A percentile compares a stretch with the other conserved stretches of the same genome.
Evolutionary conservation across 2,113 vertebrate genomes (phyloP).

Genomic region (Mus pahari): DNA sequence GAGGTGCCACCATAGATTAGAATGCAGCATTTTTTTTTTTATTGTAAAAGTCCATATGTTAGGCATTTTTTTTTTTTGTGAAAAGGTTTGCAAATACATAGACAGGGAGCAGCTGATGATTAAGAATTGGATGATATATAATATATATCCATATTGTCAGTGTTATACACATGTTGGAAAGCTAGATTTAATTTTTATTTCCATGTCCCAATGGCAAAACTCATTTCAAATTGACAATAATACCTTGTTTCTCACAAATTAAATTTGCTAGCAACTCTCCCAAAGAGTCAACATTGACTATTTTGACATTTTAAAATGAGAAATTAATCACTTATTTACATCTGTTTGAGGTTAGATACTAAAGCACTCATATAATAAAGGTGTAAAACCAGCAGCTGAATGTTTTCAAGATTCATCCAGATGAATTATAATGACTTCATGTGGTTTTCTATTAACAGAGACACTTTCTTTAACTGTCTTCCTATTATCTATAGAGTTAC

Average conservation of each 20-base stretch:
- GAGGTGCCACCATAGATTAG: conserved; percentile 66
- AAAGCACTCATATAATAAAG: conserved; percentile 80
- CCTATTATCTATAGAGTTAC: conserved; percentile 72
- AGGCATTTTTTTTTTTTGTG: conserved; percentile 92
- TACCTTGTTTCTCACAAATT: conserved; percentile 68
- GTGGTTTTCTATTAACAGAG: conserved; percentile 78
- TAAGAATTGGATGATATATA: conserved; percentile 78
- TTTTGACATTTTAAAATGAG: conserved; percentile 85
- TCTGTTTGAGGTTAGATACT: conserved; percentile 89
- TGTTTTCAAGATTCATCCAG: conserved; percentile 83
- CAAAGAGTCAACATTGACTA: conserved; percentile 81
- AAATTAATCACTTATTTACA: conserved; percentile 90
- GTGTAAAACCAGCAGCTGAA: conserved; percentile 79
- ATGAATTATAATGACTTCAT: conserved; percentile 74
- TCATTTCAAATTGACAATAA: conserved; percentile 79
- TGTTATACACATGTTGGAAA: conserved; percentile 86
- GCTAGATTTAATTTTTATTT: conserved; percentile 74
- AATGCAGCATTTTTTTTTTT: conserved; percentile 94
- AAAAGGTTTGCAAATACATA: conserved; percentile 91
- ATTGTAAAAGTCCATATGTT: conserved; percentile 95
- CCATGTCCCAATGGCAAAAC: conserved; percentile 70
- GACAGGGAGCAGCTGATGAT: conserved; percentile 82
- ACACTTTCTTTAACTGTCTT: conserved; percentile 65
- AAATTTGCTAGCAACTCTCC: conserved; percentile 79
- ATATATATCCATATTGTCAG: conserved; percentile 84